A percentile compares a stretch with the other conserved stretches of the same genome.
phyloP scores from a whole-genome alignment of 2,113 vertebrate genomes.

The Pelecanus crispus region DNA sequence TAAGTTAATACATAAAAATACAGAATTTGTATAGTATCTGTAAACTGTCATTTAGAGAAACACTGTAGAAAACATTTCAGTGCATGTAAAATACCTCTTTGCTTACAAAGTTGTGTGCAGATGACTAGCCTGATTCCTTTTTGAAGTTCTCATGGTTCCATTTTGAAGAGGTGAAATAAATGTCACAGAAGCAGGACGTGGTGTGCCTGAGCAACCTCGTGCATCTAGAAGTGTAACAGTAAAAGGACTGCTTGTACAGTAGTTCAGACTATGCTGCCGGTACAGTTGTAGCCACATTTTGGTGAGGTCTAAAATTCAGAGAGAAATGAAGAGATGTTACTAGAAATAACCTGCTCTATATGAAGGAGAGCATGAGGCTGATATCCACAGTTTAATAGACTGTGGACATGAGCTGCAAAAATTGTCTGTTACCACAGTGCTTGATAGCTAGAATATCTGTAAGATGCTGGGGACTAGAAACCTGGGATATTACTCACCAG shows the following conservation, averaged over 20 bases:
- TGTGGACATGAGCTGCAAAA: neutral
- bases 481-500: neutral
- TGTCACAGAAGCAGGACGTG: neutral
- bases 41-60: neutral
- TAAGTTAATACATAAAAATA: neutral
- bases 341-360: neutral
- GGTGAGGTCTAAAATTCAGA: neutral
- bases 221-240: neutral
- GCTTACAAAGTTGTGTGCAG: neutral
- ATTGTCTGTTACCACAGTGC: neutral
- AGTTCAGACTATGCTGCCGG: fast-evolving
- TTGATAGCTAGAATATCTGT: neutral
- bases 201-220: neutral
- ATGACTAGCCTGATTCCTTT: neutral
- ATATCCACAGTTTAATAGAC: neutral
- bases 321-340: neutral
- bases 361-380: neutral
- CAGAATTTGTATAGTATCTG: neutral
- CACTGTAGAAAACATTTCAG: neutral
- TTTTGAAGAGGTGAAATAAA: slow-evolving; percentile 24
- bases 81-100: neutral
- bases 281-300: neutral
- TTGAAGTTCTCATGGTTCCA: neutral
- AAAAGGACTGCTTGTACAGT: neutral
- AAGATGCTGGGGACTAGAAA: neutral